Evolutionary conservation across 2,888 invertebrate genomes (phyloP).

Genomic region (Strigamia maritima): DNA sequence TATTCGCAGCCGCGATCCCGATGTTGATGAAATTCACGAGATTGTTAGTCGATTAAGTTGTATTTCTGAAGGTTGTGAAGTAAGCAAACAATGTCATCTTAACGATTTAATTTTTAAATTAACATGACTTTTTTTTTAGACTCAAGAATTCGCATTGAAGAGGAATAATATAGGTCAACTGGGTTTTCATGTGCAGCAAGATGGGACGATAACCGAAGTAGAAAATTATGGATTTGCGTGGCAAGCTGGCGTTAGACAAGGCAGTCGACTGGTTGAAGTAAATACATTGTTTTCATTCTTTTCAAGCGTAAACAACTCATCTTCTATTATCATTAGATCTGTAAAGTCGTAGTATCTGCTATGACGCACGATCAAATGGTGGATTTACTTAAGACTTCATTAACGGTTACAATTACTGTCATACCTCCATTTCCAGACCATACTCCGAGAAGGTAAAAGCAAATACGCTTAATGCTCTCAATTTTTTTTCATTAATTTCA

Average conservation of each 20-base stretch:
- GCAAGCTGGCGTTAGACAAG: slow-evolving; percentile 79
- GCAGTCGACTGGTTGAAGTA: slow-evolving; percentile 80
- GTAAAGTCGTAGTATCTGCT: slow-evolving; percentile 83
- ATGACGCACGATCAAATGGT: slow-evolving; percentile 89
- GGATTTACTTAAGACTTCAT: slow-evolving; percentile 82
- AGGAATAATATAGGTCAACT: slow-evolving; percentile 79
- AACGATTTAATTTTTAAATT: slow-evolving; percentile 12
- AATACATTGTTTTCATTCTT: not conserved
- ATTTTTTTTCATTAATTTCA: not conserved
- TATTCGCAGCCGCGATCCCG: slow-evolving; percentile 67
- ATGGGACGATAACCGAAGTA: slow-evolving; percentile 91
- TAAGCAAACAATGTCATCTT: slow-evolving; percentile 43
- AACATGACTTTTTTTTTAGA: slow-evolving; percentile 50
- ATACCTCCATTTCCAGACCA: slow-evolving; percentile 71
- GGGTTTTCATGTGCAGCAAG: slow-evolving; percentile 77
- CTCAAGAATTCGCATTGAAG: slow-evolving; percentile 74
- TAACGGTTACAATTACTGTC: slow-evolving; percentile 77
- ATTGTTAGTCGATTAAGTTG: slow-evolving; percentile 74
- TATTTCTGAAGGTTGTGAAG: slow-evolving; percentile 66
- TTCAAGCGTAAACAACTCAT: not conserved
- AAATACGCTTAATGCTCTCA: not conserved
- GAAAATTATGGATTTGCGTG: slow-evolving; percentile 62
- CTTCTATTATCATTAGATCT: slow-evolving; percentile 58
- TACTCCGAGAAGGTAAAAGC: slow-evolving; percentile 61
- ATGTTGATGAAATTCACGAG: slow-evolving; percentile 65